Conservation (phyloP, 2,113 vertebrate genomes). For the Calcarius ornatus region DNA sequence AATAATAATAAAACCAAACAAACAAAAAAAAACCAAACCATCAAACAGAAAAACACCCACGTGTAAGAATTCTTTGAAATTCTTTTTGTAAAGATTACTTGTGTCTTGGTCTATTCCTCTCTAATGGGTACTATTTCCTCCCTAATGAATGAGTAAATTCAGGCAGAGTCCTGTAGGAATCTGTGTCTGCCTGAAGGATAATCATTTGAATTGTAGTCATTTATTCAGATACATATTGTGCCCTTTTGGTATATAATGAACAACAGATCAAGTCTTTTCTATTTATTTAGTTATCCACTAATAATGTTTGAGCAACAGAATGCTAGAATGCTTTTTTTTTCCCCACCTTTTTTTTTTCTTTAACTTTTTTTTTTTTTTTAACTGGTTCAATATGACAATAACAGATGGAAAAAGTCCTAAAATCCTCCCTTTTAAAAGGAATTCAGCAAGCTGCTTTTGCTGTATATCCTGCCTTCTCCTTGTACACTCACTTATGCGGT, state of each 20-base stretch:
- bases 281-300: not conserved
- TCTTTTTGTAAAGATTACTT: not conserved
- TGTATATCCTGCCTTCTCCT: not conserved
- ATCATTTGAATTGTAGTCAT: not conserved
- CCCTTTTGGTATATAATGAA: not conserved
- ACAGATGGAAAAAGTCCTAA: not conserved
- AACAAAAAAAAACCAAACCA: not conserved
- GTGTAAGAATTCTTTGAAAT: not conserved
- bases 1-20: not conserved
- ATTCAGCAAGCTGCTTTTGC: not conserved
- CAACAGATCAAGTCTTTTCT: not conserved
- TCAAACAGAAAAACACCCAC: too few species aligned
- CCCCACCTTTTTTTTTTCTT: rapidly evolving
- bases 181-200: not conserved
- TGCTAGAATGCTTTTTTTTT: not conserved
- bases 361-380: not conserved
- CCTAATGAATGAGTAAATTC: not conserved
- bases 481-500: not conserved
- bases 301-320: not conserved
- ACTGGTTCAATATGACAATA: not conserved
- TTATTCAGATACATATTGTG: not conserved
- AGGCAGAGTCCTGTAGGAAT: not conserved
- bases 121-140: not conserved
- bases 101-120: not conserved
- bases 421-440: not conserved